Evolutionary conservation across 2,797 vertebrate genomes (phyloP).

Genomic region (Falco berigora): DNA sequence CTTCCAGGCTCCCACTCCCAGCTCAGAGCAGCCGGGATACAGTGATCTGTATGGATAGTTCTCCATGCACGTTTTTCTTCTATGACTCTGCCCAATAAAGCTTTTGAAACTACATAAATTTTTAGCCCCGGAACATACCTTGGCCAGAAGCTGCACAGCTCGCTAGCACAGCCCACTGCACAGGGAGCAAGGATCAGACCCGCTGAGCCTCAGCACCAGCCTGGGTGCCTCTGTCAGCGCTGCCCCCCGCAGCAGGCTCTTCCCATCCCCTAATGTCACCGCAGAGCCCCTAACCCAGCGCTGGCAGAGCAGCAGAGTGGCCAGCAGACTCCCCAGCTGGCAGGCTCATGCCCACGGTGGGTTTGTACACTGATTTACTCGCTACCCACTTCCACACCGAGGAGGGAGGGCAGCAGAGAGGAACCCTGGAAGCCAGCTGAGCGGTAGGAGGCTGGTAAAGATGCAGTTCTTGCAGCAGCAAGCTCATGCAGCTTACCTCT

Average conservation of each 20-base stretch:
- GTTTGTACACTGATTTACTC: not conserved
- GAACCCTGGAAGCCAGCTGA: not conserved
- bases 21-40: not conserved
- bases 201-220: not conserved
- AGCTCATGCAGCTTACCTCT: not conserved
- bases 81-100: not conserved
- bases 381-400: not conserved
- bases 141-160: not conserved
- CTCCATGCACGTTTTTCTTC: not conserved
- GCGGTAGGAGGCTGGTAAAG: not conserved
- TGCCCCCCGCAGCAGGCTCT: not conserved
- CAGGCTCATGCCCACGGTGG: not conserved
- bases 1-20: not conserved
- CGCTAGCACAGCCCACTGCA: not conserved
- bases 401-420: not conserved
- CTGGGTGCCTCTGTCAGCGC: not conserved
- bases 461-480: not conserved
- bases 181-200: not conserved
- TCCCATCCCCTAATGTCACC: fast-evolving
- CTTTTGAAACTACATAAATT: not conserved
- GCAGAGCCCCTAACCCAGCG: not conserved
- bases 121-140: not conserved
- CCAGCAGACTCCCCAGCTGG: not conserved
- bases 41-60: not conserved
- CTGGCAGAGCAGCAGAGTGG: too few relatives aligned